Percentiles rank a stretch among this genome's conserved stretches.
phyloP scores from a whole-genome alignment of 1,140 invertebrate genomes.

The Oryctes rhinoceros region DNA sequence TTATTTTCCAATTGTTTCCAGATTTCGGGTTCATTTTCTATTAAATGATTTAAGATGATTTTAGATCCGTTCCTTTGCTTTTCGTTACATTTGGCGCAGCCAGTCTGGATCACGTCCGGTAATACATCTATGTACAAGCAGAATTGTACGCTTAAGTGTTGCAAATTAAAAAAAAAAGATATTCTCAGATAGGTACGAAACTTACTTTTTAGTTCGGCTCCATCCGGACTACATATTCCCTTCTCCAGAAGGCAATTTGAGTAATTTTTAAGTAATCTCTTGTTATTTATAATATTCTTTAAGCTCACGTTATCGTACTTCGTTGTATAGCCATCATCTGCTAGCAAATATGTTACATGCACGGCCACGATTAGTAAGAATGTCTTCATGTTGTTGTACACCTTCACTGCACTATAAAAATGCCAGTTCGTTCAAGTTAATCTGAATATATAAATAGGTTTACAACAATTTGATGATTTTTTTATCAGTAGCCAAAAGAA shows the following conservation, averaged over 20 bases:
- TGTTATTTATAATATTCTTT: conserved; percentile 72
- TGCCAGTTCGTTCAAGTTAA: neutral
- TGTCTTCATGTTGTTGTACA: neutral
- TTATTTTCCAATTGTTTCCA: conserved; percentile 67
- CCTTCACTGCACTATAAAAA: neutral
- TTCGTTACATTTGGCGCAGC: conserved; percentile 73
- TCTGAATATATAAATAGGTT: neutral
- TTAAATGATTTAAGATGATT: conserved; percentile 69
- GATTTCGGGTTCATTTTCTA: conserved; percentile 64
- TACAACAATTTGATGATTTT: neutral
- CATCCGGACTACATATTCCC: conserved; percentile 76
- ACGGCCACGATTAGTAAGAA: neutral
- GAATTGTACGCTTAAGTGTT: conserved; percentile 44
- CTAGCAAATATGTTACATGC: neutral
- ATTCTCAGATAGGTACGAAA: conserved; percentile 46
- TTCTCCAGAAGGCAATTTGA: conserved; percentile 73
- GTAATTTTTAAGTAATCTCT: conserved; percentile 72
- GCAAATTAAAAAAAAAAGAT: neutral
- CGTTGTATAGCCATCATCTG: conserved; percentile 70
- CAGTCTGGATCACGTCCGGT: conserved; percentile 73
- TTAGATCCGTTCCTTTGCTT: conserved; percentile 71
- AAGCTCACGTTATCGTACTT: conserved; percentile 78
- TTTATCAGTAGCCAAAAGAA: neutral
- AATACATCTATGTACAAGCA: conserved; percentile 55
- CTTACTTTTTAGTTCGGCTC: conserved; percentile 73